phyloP scores from a whole-genome alignment of 92 coral and sea anemone species.

The Palythoa heliodiscus region DNA sequence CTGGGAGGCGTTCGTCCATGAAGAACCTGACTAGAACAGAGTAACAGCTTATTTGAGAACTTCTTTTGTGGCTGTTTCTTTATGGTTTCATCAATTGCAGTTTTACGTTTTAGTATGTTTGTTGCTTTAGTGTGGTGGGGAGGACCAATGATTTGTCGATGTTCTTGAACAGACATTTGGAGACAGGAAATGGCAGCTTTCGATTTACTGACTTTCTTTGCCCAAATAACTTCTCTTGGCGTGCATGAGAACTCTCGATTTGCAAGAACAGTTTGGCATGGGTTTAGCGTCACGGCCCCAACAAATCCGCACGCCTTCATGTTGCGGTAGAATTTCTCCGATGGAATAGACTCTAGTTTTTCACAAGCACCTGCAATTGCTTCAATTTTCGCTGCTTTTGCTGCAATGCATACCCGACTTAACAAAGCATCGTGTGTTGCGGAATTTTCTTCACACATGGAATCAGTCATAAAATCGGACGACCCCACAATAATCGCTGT shows the following conservation, averaged over 20 bases:
- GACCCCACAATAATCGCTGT: conserved; percentile 16
- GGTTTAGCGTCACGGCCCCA: conserved; percentile 30
- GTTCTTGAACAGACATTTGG: conserved; percentile 43
- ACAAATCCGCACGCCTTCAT: conserved; percentile 52
- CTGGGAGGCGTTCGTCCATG: neutral
- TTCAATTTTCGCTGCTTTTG: conserved; percentile 41
- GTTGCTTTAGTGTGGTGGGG: conserved; percentile 34
- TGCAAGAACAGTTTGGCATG: conserved; percentile 33
- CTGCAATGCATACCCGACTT: conserved; percentile 34
- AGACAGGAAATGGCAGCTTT: neutral
- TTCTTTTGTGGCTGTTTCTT: neutral
- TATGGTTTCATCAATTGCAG: neutral
- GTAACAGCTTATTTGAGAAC: neutral
- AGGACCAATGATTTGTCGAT: conserved; percentile 41
- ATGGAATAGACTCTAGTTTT: conserved; percentile 35
- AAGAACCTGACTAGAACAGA: neutral
- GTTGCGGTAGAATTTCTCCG: conserved; percentile 46
- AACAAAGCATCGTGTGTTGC: conserved; percentile 13
- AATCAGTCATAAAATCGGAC: conserved; percentile 39
- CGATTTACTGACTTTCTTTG: conserved; percentile 2
- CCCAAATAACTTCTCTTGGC: conserved; percentile 34
- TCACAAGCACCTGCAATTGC: conserved; percentile 47
- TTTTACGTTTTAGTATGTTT: conserved; percentile 4
- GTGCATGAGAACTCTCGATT: conserved; percentile 37
- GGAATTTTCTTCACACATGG: conserved; percentile 27